Conservation (phyloP, 2,888 invertebrate genomes). For the Rosalia funebris region DNA sequence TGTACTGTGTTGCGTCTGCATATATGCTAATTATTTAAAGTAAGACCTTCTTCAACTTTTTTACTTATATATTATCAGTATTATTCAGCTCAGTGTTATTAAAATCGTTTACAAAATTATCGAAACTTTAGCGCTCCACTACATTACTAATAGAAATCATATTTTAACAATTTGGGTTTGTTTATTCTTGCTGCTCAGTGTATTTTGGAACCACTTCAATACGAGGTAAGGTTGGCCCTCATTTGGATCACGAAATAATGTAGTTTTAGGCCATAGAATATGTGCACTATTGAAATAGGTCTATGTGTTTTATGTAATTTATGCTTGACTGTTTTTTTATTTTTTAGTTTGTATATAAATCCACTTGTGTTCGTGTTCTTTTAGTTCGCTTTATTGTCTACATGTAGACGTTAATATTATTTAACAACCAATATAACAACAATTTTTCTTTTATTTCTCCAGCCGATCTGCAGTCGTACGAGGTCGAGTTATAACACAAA, state of each 20-base stretch:
- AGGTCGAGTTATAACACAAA: conserved; percentile 90
- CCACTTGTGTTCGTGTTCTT: conserved; percentile 63
- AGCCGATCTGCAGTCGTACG: conserved; percentile 98
- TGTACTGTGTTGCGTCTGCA: not conserved
- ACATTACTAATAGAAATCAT: conserved; percentile 3
- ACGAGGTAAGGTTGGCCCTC: conserved; percentile 85
- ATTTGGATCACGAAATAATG: conserved; percentile 31
- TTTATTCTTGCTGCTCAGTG: conserved; percentile 85
- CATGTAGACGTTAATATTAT: not conserved
- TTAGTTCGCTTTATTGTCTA: conserved; percentile 57
- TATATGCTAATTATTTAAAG: not conserved
- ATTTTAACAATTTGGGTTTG: conserved; percentile 53
- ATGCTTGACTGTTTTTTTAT: conserved; percentile 36
- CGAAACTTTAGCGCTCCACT: conserved; percentile 19
- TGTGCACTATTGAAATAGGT: conserved; percentile 20
- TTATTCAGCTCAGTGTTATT: too few relatives aligned
- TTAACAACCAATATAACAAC: not conserved
- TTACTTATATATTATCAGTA: too few relatives aligned
- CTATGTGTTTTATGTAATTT: conserved; percentile 11
- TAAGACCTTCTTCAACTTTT: too few relatives aligned
- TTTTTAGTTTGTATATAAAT: conserved; percentile 45
- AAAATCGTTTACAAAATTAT: not conserved
- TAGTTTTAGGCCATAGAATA: conserved; percentile 38
- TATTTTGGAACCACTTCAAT: conserved; percentile 99
- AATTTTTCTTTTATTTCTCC: conserved; percentile 26